These are phyloP conservation scores for Vanessa atalanta DNA, from an alignment of 1,140 invertebrate genomes.

Conservation along the genomic window DNA sequence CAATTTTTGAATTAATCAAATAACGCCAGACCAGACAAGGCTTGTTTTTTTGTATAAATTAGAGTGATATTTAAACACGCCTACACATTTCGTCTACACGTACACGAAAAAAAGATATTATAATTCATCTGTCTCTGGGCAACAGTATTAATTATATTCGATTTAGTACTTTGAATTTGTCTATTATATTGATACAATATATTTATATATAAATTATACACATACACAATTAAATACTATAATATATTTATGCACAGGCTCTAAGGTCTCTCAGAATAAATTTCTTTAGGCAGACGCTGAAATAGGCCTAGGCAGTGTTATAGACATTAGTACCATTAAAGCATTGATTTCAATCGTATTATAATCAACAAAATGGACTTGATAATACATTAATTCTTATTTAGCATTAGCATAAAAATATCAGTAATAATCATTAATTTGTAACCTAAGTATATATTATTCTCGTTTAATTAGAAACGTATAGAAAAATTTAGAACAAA, in stretches of 20 bases:
- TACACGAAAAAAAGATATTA: slow-evolving; percentile 14
- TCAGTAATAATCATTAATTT: no score
- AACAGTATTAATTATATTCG: slow-evolving; percentile 19
- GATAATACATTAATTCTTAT: no score
- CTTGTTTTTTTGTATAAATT: slow-evolving; percentile 22
- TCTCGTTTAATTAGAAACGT: no score
- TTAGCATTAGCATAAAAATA: no score
- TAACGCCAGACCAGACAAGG: slow-evolving; percentile 1
- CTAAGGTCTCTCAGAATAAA: neutral
- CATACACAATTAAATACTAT: neutral
- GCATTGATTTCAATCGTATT: no score
- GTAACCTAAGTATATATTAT: no score
- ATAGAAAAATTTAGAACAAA: no score
- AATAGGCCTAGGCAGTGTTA: no score
- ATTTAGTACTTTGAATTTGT: neutral
- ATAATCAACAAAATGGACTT: no score
- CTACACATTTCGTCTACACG: slow-evolving; percentile 16
- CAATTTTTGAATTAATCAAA: slow-evolving; percentile 2
- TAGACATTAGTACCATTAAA: no score
- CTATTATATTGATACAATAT: slow-evolving; percentile 14
- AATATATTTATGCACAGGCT: neutral
- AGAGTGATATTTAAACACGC: slow-evolving; percentile 18
- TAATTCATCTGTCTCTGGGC: slow-evolving; percentile 7
- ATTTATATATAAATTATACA: neutral
- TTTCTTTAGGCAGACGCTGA: no score